Percentiles rank a stretch among this genome's conserved stretches.
phyloP scores from a whole-genome alignment of 2,113 vertebrate species.

The Carettochelys insculpta region DNA sequence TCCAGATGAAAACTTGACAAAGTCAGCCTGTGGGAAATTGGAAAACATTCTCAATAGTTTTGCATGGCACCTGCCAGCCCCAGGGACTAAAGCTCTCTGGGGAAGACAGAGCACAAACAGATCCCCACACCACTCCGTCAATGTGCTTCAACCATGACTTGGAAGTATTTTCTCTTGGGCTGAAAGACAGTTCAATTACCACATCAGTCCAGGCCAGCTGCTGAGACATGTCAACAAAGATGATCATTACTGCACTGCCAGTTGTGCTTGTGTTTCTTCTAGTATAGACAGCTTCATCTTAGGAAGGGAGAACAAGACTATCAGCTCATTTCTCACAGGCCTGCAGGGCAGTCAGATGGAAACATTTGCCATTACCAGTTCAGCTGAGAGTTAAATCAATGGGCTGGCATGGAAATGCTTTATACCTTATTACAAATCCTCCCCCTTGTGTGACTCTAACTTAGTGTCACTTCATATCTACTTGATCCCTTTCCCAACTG shows the following conservation, averaged over 20 bases:
- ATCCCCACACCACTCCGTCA: not conserved
- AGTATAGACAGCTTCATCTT: not conserved
- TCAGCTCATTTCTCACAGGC: not conserved
- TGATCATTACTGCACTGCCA: not conserved
- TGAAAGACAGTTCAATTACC: not conserved
- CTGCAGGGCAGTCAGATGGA: not conserved
- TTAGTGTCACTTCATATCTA: not conserved
- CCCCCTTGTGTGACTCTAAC: not conserved
- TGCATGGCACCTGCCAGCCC: not conserved
- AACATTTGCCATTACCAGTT: not conserved
- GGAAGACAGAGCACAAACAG: not conserved
- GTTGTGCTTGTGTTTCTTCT: accelerated
- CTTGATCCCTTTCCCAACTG: not conserved
- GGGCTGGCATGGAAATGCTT: not conserved
- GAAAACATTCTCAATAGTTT: not conserved
- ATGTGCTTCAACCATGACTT: not conserved
- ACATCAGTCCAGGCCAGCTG: not conserved
- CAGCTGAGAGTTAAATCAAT: not conserved
- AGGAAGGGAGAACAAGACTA: not conserved
- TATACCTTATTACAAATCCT: not conserved
- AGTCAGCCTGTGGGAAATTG: not conserved
- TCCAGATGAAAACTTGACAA: not conserved
- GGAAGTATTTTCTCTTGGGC: not conserved
- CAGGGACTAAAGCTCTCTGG: not conserved
- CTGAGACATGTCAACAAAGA: not conserved